Conservation (phyloP, 1,140 invertebrate species). For the Calliopsis andreniformis region DNA sequence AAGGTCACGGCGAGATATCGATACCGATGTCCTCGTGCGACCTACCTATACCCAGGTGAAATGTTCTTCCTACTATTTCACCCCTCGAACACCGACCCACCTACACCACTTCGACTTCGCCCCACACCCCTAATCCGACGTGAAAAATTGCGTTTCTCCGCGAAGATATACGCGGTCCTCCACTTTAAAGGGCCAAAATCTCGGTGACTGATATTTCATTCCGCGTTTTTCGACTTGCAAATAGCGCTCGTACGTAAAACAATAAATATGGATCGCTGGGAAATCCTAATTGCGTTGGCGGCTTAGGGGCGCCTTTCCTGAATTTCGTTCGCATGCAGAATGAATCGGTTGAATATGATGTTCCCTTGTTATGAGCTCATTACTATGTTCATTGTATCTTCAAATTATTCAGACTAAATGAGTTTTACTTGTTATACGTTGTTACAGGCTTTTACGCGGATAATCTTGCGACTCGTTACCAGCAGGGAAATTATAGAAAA, state of each 20-base stretch:
- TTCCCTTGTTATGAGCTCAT: too few relatives aligned
- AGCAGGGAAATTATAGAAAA: too few relatives aligned
- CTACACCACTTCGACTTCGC: background rate
- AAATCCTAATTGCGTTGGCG: slow-evolving; percentile 41
- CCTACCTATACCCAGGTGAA: slow-evolving; percentile 47
- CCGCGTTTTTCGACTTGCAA: slow-evolving; percentile 12
- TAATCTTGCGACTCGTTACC: too few relatives aligned
- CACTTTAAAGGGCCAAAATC: slow-evolving; percentile 60
- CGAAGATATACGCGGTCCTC: slow-evolving; percentile 41
- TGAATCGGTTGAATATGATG: too few relatives aligned
- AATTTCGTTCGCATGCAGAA: too few relatives aligned
- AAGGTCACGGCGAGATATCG: slow-evolving; percentile 45
- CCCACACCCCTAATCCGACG: slow-evolving; percentile 62
- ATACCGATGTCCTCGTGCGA: slow-evolving; percentile 59
- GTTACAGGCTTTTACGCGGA: too few relatives aligned
- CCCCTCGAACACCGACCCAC: background rate
- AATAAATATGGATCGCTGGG: too few relatives aligned
- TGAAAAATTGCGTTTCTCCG: slow-evolving; percentile 68
- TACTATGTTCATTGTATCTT: too few relatives aligned
- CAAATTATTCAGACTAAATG: too few relatives aligned
- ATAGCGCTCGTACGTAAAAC: too few relatives aligned
- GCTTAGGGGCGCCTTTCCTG: background rate
- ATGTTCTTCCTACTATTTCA: slow-evolving; percentile 45
- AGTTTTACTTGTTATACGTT: too few relatives aligned
- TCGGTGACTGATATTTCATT: slow-evolving; percentile 56